Conservation (phyloP, 1,140 invertebrate species). For the Nasonia longicornis region DNA sequence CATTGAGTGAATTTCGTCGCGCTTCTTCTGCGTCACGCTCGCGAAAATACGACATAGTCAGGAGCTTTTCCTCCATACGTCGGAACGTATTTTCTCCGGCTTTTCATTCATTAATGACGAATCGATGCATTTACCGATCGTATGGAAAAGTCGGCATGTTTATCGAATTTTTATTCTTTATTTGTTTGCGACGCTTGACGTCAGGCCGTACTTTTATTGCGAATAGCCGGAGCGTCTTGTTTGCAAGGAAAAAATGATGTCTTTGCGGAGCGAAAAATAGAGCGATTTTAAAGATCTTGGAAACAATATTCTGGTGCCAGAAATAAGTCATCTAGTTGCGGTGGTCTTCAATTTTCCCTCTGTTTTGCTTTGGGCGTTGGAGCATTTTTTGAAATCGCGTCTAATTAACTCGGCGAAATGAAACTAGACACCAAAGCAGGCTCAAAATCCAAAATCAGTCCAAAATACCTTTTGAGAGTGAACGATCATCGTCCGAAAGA, state of each 20-base stretch:
- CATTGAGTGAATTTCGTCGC: slow-evolving; percentile 42
- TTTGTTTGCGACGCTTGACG: neutral
- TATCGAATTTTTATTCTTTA: neutral
- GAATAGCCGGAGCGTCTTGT: neutral
- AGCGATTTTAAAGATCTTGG: neutral
- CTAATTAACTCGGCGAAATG: too few relatives aligned
- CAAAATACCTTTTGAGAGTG: neutral
- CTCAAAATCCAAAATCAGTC: neutral
- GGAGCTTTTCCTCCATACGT: slow-evolving; percentile 2
- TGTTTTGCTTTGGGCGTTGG: neutral
- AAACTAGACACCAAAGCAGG: neutral
- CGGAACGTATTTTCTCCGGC: slow-evolving; percentile 8
- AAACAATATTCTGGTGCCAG: neutral
- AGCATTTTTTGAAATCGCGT: too few relatives aligned
- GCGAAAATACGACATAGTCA: slow-evolving; percentile 47
- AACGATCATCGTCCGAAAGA: neutral
- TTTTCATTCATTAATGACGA: slow-evolving; percentile 26
- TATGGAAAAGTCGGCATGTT: neutral
- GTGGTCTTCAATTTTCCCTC: too few relatives aligned
- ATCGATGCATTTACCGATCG: slow-evolving; percentile 18
- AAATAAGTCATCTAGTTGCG: neutral
- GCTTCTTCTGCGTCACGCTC: slow-evolving; percentile 46
- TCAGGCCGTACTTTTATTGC: neutral
- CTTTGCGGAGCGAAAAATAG: neutral
- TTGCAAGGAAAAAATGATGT: neutral